phyloP scores from a whole-genome alignment of 2,797 vertebrate genomes.

The Hephaestus fuliginosus region DNA sequence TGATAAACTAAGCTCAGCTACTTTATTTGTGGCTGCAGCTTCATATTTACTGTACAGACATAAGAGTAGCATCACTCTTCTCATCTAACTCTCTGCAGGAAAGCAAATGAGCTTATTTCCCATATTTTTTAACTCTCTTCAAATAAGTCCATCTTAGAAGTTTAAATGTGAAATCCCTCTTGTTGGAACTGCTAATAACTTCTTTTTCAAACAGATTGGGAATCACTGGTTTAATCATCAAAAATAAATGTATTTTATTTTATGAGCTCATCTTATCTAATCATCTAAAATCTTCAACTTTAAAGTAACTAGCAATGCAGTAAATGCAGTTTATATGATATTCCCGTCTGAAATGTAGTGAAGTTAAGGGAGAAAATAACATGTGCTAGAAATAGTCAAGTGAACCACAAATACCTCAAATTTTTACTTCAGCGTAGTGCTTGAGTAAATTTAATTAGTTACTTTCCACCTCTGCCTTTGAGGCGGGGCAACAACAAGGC shows the following conservation, averaged over 20 bases:
- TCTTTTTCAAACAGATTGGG: not conserved
- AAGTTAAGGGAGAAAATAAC: not conserved
- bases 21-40: not conserved
- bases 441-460: not conserved
- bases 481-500: constrained; percentile 17
- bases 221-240: not conserved
- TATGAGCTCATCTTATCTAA: no score
- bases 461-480: not conserved
- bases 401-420: not conserved
- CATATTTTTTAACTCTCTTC: not conserved
- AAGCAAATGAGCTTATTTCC: not conserved
- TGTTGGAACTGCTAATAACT: not conserved
- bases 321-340: not conserved
- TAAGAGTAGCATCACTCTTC: not conserved
- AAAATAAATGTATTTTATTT: not conserved
- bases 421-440: not conserved
- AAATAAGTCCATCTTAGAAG: not conserved
- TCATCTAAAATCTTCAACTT: not conserved
- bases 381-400: not conserved
- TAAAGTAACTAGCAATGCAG: not conserved
- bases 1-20: not conserved
- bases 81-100: not conserved
- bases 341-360: not conserved
- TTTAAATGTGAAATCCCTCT: not conserved
- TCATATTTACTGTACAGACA: not conserved